Evolutionary conservation across 2,888 invertebrate genomes (phyloP), one percentile per base, ranked within the genome.

Genomic region (Cephus spinipes): DNA sequence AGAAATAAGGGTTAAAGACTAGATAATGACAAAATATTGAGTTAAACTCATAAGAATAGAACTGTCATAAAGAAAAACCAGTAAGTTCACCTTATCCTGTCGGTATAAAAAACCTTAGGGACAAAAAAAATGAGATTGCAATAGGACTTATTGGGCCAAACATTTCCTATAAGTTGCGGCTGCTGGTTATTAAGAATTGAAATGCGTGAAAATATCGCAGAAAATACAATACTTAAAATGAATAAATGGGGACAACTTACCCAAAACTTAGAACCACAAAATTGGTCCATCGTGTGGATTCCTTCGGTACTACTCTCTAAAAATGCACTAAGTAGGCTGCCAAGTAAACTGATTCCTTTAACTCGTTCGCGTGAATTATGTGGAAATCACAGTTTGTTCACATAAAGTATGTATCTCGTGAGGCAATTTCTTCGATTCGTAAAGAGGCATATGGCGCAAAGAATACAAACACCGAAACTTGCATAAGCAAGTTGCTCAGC

Each of bases 231-330:
- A 23, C 2, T 0, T 9, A 55, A 9, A 55, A 23, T 33, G 4
- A 23, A 77, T 68, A 31, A 73, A 33, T 40, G 68, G 71, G 32
- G 40, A 68, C 31, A 73, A 73, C 95, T 95, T 93, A 96, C 96
- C 96, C 96, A 97, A 94, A 96, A 96, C 91, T 92, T 91, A 78
- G 95, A 94, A 85, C 96, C 96, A 91, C 96, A 97, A 93, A 96
- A 96, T 86, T 93, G 93, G 92, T 96, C 95, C 93, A 96, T 94
- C 86, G 94, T 92, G 90, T 94, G 82, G 83, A 80, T 73, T 76
- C 12, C n/a, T 73, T 75, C 68, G 23, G 36, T 31, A 30, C 35
- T 23, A 68, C 35, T 68, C 23, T 31, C 12, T n/a, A 71, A 35
- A 31, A 34, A 78, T 69, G 30, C 11, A 69, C 32, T 33, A 11